Evolutionary conservation across 2,113 vertebrate species (phyloP).

Genomic region (Rhinolophus ferrumequinum): DNA sequence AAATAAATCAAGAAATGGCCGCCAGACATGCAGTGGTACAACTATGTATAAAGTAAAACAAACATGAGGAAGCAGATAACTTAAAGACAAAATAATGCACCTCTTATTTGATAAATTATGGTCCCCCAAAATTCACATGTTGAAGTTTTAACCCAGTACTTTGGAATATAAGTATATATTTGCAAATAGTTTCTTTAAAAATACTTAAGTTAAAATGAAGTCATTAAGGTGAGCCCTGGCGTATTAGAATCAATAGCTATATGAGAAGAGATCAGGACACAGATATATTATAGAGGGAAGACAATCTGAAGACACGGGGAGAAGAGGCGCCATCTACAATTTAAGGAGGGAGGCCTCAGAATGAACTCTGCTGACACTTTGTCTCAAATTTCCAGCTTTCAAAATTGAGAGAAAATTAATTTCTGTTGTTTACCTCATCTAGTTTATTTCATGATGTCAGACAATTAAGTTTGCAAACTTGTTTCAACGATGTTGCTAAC

Average conservation of each 20-base stretch:
- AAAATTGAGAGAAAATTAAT: not conserved
- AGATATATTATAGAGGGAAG: not conserved
- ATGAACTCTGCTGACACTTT: not conserved
- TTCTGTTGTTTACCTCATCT: not conserved
- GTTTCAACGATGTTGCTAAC: too few relatives aligned
- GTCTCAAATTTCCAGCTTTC: not conserved
- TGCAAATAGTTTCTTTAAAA: not conserved
- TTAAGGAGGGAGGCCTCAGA: not conserved
- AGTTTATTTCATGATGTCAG: not conserved
- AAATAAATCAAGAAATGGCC: not conserved
- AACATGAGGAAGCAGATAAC: not conserved
- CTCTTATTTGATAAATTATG: not conserved
- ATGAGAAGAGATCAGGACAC: not conserved
- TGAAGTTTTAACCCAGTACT: not conserved
- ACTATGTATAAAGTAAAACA: not conserved
- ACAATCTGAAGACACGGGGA: rapidly evolving
- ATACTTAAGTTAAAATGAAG: not conserved
- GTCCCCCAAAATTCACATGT: not conserved
- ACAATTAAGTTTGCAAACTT: too few relatives aligned
- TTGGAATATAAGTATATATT: not conserved
- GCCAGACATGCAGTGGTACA: not conserved
- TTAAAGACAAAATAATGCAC: not conserved
- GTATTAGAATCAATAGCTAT: too few relatives aligned
- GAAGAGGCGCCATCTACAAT: rapidly evolving
- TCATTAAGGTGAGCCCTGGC: too few relatives aligned